Conservation (phyloP, 2,113 vertebrate genomes). For the Melanocharis versteri region DNA sequence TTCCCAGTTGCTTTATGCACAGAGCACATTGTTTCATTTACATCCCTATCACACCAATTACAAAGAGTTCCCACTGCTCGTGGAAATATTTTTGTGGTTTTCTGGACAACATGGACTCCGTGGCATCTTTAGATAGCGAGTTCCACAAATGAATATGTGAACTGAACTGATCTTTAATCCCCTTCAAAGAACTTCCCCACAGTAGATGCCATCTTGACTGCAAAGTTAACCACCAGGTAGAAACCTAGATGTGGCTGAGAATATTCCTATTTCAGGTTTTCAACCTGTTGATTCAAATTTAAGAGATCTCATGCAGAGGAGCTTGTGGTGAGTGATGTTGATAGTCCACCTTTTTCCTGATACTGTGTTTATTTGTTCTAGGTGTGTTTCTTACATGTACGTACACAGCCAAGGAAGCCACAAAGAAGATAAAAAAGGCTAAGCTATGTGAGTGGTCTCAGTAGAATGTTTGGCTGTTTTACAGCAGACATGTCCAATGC, state of each 20-base stretch:
- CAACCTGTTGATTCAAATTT: background rate
- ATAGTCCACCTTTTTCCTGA: background rate
- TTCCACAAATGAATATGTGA: background rate
- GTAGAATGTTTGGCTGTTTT: background rate
- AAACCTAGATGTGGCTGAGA: background rate
- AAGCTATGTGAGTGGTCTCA: constrained; percentile 83
- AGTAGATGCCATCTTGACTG: background rate
- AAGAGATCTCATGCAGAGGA: background rate
- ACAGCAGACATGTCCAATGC: background rate
- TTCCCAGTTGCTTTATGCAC: background rate
- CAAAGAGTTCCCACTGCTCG: background rate
- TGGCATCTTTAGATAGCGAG: background rate
- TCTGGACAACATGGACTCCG: background rate
- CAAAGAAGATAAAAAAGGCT: constrained; percentile 84
- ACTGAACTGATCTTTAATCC: background rate
- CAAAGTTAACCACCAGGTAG: background rate
- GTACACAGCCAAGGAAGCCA: constrained; percentile 78
- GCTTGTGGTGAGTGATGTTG: background rate
- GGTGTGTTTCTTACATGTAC: constrained; percentile 77
- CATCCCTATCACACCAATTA: background rate
- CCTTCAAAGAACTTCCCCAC: background rate
- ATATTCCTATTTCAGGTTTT: background rate
- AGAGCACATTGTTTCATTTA: background rate
- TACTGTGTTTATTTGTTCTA: constrained; percentile 57
- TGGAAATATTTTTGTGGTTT: background rate